phyloP scores from a whole-genome alignment of 2,113 vertebrate genomes.

The Osmerus eperlanus region DNA sequence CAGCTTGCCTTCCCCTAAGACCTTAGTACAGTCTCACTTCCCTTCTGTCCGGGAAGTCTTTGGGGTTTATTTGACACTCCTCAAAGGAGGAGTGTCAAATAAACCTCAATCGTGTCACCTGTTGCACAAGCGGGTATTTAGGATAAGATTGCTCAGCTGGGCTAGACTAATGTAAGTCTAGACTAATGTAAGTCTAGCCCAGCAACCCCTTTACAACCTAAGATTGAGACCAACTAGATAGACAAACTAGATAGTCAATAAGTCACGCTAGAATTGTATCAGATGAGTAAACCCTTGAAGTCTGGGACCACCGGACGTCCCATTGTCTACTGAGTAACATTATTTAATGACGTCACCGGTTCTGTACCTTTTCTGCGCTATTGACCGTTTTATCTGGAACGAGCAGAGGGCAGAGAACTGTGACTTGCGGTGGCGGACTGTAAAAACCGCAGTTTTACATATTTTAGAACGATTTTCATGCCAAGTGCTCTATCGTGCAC shows the following conservation, averaged over 20 bases:
- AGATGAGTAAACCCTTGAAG: background rate
- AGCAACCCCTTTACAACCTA: background rate
- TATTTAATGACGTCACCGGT: conserved; percentile 52
- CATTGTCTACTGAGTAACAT: conserved; percentile 22
- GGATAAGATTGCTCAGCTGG: too few relatives aligned
- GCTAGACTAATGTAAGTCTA: too few relatives aligned
- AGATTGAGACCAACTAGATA: background rate
- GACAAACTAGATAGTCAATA: background rate
- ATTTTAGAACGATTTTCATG: background rate
- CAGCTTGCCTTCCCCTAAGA: background rate
- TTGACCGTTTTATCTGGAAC: conserved; percentile 15
- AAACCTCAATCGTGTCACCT: too few relatives aligned
- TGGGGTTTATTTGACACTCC: too few relatives aligned
- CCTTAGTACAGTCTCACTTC: background rate
- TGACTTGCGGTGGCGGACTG: background rate
- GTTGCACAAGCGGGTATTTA: too few relatives aligned
- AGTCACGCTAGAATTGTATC: background rate
- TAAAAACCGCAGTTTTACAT: conserved; percentile 12
- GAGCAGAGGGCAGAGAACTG: conserved; percentile 6
- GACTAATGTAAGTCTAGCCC: too few relatives aligned
- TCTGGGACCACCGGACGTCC: conserved; percentile 13
- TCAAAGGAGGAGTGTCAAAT: too few relatives aligned
- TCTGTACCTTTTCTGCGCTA: conserved; percentile 34
- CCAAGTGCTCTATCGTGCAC: conserved; percentile 46
- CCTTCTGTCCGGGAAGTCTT: too few relatives aligned